These are phyloP conservation scores for Hypotaenidia philippensis DNA, from an alignment of 2,797 vertebrate genomes.

Conservation along the genomic window DNA sequence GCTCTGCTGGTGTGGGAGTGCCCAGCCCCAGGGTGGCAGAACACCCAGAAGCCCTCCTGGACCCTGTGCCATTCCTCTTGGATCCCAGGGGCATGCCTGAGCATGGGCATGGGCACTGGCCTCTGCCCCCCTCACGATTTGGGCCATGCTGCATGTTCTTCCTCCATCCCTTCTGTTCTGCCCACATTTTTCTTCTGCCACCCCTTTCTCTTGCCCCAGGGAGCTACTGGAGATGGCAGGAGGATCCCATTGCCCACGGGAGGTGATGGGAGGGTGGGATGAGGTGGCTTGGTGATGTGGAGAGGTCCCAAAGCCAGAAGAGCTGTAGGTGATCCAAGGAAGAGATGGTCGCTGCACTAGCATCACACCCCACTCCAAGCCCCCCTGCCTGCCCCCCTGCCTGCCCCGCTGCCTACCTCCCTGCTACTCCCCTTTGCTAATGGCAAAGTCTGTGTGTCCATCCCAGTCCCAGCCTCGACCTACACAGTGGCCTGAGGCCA, in stretches of 20 bases:
- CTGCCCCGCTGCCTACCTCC: too few species aligned
- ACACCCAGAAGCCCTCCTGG: not conserved
- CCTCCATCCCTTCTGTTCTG: not conserved
- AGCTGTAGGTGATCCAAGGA: not conserved
- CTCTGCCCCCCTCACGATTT: not conserved
- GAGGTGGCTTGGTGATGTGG: not conserved
- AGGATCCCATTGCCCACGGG: not conserved
- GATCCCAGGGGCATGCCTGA: not conserved
- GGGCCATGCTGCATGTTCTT: not conserved
- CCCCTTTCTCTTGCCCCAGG: rapidly evolving
- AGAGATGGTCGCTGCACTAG: rapidly evolving
- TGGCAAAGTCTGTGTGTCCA: not conserved
- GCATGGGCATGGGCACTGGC: rapidly evolving
- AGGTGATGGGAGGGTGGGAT: not conserved
- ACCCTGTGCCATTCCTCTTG: not conserved
- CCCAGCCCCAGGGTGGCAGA: rapidly evolving
- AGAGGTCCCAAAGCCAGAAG: rapidly evolving
- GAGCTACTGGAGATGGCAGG: not conserved
- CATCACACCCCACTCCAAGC: rapidly evolving
- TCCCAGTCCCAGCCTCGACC: not conserved
- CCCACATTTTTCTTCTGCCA: not conserved
- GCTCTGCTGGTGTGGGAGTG: not conserved
- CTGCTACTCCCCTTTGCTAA: not conserved
- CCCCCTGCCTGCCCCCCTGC: not conserved
- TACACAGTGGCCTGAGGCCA: not conserved